phyloP scores from a whole-genome alignment of 2,797 vertebrate species.

The Momotus momota region DNA sequence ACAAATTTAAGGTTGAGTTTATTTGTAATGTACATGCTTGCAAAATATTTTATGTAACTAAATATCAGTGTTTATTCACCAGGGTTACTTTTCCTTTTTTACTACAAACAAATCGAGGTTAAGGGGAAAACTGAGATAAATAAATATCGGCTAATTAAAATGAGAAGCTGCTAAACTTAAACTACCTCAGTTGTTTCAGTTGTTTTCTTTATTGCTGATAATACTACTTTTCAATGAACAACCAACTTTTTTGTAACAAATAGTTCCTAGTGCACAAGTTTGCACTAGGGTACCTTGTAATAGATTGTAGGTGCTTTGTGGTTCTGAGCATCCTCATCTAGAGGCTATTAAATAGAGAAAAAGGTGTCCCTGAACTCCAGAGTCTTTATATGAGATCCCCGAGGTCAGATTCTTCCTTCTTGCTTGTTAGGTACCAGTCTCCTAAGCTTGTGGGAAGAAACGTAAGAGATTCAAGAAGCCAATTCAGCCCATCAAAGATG shows the following conservation, averaged over 20 bases:
- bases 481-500: not conserved
- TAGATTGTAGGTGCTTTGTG: not conserved
- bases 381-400: not conserved
- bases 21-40: conserved; percentile 22
- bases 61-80: not conserved
- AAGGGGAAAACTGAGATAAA: not conserved
- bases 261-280: not conserved
- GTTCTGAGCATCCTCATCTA: not conserved
- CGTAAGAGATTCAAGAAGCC: not conserved
- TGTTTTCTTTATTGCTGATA: not conserved
- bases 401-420: not conserved
- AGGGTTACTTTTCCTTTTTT: not conserved
- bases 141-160: conserved; percentile 15
- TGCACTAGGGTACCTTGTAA: not conserved
- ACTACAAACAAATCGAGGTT: conserved; percentile 3
- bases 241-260: not conserved
- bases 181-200: not conserved
- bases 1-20: conserved; percentile 37
- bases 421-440: not conserved
- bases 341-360: not conserved
- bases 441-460: not conserved
- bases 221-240: not conserved
- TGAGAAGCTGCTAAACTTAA: not conserved
- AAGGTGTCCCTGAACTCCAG: not conserved
- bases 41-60: conserved; percentile 40